Evolutionary conservation across 2,888 invertebrate genomes (phyloP).

Genomic region (Heliothis peltigera): DNA sequence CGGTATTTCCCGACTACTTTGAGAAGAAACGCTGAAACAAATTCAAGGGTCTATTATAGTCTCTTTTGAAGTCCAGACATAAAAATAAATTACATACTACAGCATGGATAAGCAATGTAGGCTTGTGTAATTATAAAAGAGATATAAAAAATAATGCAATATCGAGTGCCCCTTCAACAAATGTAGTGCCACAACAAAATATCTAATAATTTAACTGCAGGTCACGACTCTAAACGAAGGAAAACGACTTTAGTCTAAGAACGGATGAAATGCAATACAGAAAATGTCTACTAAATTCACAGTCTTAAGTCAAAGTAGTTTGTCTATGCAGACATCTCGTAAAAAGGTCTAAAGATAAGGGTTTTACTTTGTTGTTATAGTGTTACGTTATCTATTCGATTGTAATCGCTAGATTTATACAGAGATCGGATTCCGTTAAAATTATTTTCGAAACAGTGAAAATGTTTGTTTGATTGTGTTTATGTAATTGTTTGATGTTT

Average conservation of each 20-base stretch:
- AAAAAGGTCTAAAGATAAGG: constrained; percentile 40
- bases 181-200: constrained; percentile 1
- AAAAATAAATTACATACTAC: too few relatives aligned
- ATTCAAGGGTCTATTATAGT: too few relatives aligned
- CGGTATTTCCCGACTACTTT: too few relatives aligned
- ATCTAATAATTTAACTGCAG: constrained; percentile 9
- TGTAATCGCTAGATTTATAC: constrained; percentile 53
- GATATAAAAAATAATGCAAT: not conserved
- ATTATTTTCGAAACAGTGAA: constrained; percentile 26
- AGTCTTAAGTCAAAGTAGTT: constrained; percentile 18
- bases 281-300: constrained; percentile 10
- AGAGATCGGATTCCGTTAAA: constrained; percentile 49
- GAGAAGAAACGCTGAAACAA: too few relatives aligned
- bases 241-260: not conserved
- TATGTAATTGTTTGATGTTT: constrained; percentile 7
- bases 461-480: constrained; percentile 9
- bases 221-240: constrained; percentile 25
- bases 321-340: constrained; percentile 34
- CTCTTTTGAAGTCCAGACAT: too few relatives aligned
- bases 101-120: too few relatives aligned
- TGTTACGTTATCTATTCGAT: constrained; percentile 57
- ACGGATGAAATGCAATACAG: constrained; percentile 13
- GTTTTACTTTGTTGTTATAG: constrained; percentile 39
- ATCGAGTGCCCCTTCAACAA: not conserved
- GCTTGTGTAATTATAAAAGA: too few relatives aligned